Percentiles rank a stretch among this genome's conserved stretches.
Evolutionary conservation across 2,797 vertebrate genomes (phyloP).

Genomic region (Clamator glandarius): DNA sequence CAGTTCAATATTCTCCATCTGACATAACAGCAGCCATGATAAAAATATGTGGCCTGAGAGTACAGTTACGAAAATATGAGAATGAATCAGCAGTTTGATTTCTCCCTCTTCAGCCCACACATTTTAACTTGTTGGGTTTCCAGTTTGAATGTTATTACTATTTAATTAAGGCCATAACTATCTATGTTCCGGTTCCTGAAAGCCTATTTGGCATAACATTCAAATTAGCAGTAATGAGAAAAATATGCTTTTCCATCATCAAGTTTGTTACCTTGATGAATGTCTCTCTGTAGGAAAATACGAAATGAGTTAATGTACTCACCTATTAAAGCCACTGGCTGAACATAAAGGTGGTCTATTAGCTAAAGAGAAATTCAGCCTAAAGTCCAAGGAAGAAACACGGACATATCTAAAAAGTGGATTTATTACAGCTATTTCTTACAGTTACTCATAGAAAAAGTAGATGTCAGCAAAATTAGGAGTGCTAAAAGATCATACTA

Average conservation of each 20-base stretch:
- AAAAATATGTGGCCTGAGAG: constrained; percentile 59
- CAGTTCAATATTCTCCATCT: constrained; percentile 53
- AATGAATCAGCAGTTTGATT: constrained; percentile 43
- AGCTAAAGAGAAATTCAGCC: constrained; percentile 25
- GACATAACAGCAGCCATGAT: constrained; percentile 24
- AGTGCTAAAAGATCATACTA: not conserved
- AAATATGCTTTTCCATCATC: constrained; percentile 7
- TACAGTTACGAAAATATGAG: constrained; percentile 33
- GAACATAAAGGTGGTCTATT: constrained; percentile 4
- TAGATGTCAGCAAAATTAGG: constrained; percentile 13
- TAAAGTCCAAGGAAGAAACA: constrained; percentile 10
- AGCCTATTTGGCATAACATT: constrained; percentile 51
- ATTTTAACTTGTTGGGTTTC: constrained; percentile 43
- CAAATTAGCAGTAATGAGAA: constrained; percentile 28
- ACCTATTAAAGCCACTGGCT: constrained; percentile 34
- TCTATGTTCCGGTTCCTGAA: constrained; percentile 32
- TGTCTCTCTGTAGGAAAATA: constrained; percentile 39
- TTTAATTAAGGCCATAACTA: constrained; percentile 52
- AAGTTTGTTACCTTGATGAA: constrained; percentile 57
- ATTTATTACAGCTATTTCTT: constrained; percentile 40
- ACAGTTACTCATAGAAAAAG: constrained; percentile 5
- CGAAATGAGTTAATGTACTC: constrained; percentile 1
- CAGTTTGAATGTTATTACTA: constrained; percentile 29
- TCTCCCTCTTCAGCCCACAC: not conserved
- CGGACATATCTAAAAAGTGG: not conserved